Conservation (phyloP, 1,140 invertebrate genomes). For the Maconellicoccus hirsutus region DNA sequence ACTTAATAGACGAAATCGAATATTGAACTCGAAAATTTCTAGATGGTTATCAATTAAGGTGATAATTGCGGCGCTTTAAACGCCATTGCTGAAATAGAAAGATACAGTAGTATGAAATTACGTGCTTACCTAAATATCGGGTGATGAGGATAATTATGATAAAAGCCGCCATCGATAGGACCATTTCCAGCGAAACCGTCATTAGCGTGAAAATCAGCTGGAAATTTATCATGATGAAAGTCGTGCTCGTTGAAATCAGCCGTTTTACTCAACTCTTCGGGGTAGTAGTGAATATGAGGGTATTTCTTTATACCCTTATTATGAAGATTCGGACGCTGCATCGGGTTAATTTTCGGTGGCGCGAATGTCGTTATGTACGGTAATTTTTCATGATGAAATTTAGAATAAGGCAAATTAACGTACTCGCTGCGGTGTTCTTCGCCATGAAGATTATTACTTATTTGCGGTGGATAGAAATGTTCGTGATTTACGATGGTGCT, state of each 20-base stretch:
- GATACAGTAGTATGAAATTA: neutral
- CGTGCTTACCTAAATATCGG: neutral
- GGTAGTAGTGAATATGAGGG: neutral
- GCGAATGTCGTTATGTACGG: neutral
- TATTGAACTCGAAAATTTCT: too few relatives aligned
- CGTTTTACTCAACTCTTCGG: neutral
- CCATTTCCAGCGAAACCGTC: neutral
- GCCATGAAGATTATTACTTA: neutral
- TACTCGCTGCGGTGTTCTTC: neutral
- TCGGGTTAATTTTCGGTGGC: neutral
- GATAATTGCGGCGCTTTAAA: too few relatives aligned
- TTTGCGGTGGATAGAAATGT: neutral
- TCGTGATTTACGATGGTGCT: neutral
- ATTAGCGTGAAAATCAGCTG: neutral
- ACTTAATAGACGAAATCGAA: too few relatives aligned
- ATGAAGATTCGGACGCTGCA: neutral
- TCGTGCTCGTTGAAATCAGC: neutral
- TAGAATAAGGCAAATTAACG: neutral
- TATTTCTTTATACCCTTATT: neutral
- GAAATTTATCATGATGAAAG: neutral
- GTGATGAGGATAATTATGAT: neutral
- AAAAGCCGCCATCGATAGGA: neutral
- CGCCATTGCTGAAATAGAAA: too few relatives aligned
- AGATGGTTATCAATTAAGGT: too few relatives aligned
- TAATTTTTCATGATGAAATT: constrained; percentile 1